Conservation (phyloP, 2,888 invertebrate genomes). For the Callyntrura sp. region DNA sequence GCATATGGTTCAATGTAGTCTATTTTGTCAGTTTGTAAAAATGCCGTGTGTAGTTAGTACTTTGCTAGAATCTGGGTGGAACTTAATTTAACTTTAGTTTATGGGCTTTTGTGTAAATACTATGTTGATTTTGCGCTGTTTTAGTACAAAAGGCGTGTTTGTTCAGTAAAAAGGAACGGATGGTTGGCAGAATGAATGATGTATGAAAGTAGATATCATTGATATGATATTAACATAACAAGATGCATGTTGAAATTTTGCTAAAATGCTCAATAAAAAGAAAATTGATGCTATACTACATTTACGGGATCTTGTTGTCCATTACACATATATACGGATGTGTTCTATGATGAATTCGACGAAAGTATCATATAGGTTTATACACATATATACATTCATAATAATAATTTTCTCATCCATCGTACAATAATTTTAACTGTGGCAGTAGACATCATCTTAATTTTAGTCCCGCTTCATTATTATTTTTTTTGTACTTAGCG, state of each 20-base stretch:
- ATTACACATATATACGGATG: too few relatives aligned
- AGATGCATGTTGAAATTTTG: slow-evolving; percentile 8
- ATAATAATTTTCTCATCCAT: too few relatives aligned
- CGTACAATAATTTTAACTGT: too few relatives aligned
- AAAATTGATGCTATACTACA: neutral
- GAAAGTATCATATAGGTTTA: too few relatives aligned
- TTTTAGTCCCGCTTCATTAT: slow-evolving; percentile 4
- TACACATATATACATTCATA: too few relatives aligned
- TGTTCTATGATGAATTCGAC: too few relatives aligned
- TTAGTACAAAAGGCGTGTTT: neutral
- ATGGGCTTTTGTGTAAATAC: slow-evolving; percentile 29
- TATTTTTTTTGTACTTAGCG: slow-evolving; percentile 3
- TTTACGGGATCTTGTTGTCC: slow-evolving; percentile 23
- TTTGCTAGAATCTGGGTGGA: neutral
- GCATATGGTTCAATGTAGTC: too few relatives aligned
- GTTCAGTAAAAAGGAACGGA: neutral
- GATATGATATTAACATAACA: neutral
- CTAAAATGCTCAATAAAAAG: slow-evolving; percentile 19
- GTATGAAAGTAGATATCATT: neutral
- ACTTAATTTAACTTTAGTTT: too few relatives aligned
- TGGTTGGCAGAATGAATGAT: neutral
- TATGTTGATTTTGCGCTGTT: slow-evolving; percentile 9
- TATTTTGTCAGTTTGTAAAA: slow-evolving; percentile 11
- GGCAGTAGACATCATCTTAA: too few relatives aligned
- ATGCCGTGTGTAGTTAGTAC: neutral